phyloP scores from a whole-genome alignment of 2,113 vertebrate species.

The Ivindomyrus marchei region DNA sequence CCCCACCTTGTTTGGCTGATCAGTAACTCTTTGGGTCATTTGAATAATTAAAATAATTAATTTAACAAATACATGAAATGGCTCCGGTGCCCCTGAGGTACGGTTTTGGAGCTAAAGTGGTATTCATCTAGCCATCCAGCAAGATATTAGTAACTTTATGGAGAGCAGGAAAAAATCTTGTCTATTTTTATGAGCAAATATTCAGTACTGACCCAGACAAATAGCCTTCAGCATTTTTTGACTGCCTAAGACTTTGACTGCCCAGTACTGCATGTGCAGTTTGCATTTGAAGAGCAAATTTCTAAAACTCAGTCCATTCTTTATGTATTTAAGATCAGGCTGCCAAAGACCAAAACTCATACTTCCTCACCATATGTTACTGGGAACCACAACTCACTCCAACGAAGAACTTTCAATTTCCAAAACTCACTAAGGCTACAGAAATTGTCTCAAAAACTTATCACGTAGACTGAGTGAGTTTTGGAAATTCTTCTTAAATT shows the following conservation, averaged over 20 bases:
- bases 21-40: background rate
- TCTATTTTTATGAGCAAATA: background rate
- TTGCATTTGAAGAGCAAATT: background rate
- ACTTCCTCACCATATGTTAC: background rate
- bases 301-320: background rate
- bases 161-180: background rate
- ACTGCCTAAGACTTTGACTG: background rate
- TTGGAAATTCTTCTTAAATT: background rate
- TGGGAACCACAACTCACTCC: background rate
- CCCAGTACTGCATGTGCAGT: background rate
- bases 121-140: background rate
- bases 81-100: background rate
- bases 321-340: background rate
- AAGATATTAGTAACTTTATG: background rate
- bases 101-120: background rate
- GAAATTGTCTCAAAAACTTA: background rate
- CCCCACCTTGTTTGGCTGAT: background rate
- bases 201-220: background rate
- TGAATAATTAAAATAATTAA: background rate
- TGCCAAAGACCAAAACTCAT: background rate
- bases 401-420: background rate
- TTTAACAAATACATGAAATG: background rate
- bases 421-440: background rate
- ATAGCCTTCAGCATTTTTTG: background rate
- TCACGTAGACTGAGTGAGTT: background rate